Conservation (phyloP, 1,140 invertebrate species). For the Rhopalosiphum maidis region DNA sequence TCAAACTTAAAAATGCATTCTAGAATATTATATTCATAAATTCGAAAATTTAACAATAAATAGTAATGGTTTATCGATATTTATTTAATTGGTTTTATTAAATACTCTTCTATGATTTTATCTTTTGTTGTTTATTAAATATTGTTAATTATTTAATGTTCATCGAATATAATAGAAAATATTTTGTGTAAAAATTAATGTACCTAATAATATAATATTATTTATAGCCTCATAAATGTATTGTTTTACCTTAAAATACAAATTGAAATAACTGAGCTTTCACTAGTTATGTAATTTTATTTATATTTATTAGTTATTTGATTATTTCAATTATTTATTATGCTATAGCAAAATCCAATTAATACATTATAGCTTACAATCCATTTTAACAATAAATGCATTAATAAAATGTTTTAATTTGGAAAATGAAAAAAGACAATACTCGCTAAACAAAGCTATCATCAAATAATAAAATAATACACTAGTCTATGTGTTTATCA, state of each 20-base stretch:
- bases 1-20: neutral
- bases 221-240: neutral
- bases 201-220: neutral
- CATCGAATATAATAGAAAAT: neutral
- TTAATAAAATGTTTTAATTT: neutral
- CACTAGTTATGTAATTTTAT: neutral
- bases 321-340: neutral
- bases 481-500: neutral
- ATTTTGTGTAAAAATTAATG: neutral
- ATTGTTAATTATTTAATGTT: neutral
- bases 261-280: neutral
- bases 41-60: neutral
- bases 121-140: neutral
- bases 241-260: neutral
- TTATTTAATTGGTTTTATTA: neutral
- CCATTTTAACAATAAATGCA: neutral
- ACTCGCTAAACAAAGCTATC: neutral
- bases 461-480: conserved; percentile 6
- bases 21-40: neutral
- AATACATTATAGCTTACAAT: neutral
- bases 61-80: neutral
- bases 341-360: neutral
- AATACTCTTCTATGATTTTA: neutral
- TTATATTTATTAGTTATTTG: neutral
- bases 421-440: neutral